A percentile compares a stretch with the other conserved stretches of the same genome.
Conservation (phyloP, 2,888 invertebrate genomes). For the Molanna angustata region DNA sequence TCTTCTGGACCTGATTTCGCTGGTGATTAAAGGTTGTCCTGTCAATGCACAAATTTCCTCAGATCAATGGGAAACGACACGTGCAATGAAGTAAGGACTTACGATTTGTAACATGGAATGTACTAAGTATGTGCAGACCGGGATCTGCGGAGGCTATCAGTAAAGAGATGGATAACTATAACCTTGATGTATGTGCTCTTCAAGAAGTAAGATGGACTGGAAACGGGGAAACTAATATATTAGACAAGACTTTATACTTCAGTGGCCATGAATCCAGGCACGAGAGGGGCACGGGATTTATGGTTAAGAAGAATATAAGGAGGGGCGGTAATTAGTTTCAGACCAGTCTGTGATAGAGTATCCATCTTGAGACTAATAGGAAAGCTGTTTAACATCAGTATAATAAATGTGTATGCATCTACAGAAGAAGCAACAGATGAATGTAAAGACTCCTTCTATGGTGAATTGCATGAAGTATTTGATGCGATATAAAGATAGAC, state of each 20-base stretch:
- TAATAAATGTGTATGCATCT: constrained; percentile 1
- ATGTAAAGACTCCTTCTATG: constrained; percentile 1
- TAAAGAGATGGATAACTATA: not conserved
- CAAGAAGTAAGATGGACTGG: constrained; percentile 1
- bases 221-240: not conserved
- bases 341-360: not conserved
- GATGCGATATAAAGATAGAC: too few relatives aligned
- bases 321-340: not conserved
- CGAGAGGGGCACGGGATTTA: not conserved
- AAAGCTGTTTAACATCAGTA: not conserved
- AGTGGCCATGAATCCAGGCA: not conserved
- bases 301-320: not conserved
- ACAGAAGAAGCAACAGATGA: too few relatives aligned
- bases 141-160: not conserved
- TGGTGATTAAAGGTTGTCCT: too few relatives aligned
- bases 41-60: too few relatives aligned
- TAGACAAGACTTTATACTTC: not conserved
- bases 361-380: not conserved
- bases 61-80: constrained; percentile 1
- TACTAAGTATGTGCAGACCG: constrained; percentile 2
- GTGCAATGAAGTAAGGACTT: constrained; percentile 2
- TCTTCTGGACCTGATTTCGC: too few relatives aligned
- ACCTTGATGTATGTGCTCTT: not conserved
- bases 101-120: constrained; percentile 1
- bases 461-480: not conserved